Conservation (phyloP, 2,113 vertebrate species). For the Holacanthus passer region DNA sequence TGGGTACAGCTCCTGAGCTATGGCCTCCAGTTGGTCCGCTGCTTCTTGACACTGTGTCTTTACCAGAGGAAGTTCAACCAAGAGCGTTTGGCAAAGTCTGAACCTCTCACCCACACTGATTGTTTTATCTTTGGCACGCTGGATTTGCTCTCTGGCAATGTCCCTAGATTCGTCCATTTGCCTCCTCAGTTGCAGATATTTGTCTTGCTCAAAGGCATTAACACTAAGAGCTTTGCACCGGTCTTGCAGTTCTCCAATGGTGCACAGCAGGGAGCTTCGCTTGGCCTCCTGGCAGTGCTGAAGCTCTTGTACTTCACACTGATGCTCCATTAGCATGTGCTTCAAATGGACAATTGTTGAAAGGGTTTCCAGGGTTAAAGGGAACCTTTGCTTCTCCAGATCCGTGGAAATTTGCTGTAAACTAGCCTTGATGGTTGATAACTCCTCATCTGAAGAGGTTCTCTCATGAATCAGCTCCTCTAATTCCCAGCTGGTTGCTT, state of each 20-base stretch:
- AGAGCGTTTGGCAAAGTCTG: constrained; percentile 80
- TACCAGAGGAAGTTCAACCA: constrained; percentile 83
- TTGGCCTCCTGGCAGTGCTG: constrained; percentile 71
- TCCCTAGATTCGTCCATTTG: constrained; percentile 81
- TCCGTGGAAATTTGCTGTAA: constrained; percentile 73
- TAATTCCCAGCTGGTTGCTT: constrained; percentile 80
- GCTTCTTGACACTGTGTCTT: constrained; percentile 82
- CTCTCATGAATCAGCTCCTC: constrained; percentile 83
- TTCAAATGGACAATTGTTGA: constrained; percentile 41
- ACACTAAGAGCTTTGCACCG: constrained; percentile 77
- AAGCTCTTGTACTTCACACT: constrained; percentile 77
- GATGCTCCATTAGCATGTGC: constrained; percentile 77
- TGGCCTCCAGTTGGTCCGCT: constrained; percentile 83
- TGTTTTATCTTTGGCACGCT: constrained; percentile 59
- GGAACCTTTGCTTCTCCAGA: constrained; percentile 71
- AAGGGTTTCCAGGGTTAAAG: constrained; percentile 68
- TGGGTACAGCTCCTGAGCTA: constrained; percentile 76
- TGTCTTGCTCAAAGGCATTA: constrained; percentile 76
- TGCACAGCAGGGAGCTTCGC: constrained; percentile 67
- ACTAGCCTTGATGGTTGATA: constrained; percentile 78
- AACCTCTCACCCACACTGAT: constrained; percentile 70
- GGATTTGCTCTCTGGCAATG: constrained; percentile 77
- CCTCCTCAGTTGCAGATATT: constrained; percentile 79
- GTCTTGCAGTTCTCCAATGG: constrained; percentile 79
- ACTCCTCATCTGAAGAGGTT: constrained; percentile 81